phyloP scores from a whole-genome alignment of 2,888 invertebrate genomes.

The Nowickia ferox region DNA sequence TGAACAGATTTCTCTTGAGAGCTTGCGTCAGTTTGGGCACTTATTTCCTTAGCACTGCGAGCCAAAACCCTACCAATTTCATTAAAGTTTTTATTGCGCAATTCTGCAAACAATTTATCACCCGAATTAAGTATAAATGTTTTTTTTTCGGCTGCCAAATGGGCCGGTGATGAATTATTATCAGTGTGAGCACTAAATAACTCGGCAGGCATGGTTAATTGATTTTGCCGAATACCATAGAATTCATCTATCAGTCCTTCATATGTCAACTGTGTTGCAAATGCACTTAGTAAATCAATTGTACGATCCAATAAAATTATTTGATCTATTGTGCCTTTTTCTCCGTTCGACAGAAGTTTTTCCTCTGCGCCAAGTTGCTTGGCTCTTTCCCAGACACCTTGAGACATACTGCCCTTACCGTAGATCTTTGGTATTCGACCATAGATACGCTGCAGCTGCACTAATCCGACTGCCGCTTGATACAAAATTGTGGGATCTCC shows the following conservation, averaged over 20 bases:
- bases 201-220: slow-evolving; percentile 92
- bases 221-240: slow-evolving; percentile 92
- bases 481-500: slow-evolving; percentile 95
- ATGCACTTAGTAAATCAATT: slow-evolving; percentile 94
- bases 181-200: slow-evolving; percentile 89
- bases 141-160: slow-evolving; percentile 86
- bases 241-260: slow-evolving; percentile 98
- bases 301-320: slow-evolving; percentile 94
- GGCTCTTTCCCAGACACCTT: slow-evolving; percentile 94
- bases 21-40: slow-evolving; percentile 92
- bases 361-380: slow-evolving; percentile 89
- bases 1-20: slow-evolving; percentile 95
- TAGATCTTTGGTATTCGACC: slow-evolving; percentile 95
- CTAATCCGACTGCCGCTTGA: slow-evolving; percentile 93
- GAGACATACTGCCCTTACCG: slow-evolving; percentile 94
- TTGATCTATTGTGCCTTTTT: slow-evolving; percentile 91
- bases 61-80: slow-evolving; percentile 93
- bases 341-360: slow-evolving; percentile 81
- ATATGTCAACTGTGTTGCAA: slow-evolving; percentile 97
- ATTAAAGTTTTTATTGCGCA: slow-evolving; percentile 96
- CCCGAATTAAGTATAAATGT: slow-evolving; percentile 93
- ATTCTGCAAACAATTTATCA: slow-evolving; percentile 93
- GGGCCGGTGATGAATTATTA: slow-evolving; percentile 76
- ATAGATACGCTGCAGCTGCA: slow-evolving; percentile 93
- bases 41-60: slow-evolving; percentile 93